phyloP scores from a whole-genome alignment of 2,113 vertebrate species.

The Lophius piscatorius region DNA sequence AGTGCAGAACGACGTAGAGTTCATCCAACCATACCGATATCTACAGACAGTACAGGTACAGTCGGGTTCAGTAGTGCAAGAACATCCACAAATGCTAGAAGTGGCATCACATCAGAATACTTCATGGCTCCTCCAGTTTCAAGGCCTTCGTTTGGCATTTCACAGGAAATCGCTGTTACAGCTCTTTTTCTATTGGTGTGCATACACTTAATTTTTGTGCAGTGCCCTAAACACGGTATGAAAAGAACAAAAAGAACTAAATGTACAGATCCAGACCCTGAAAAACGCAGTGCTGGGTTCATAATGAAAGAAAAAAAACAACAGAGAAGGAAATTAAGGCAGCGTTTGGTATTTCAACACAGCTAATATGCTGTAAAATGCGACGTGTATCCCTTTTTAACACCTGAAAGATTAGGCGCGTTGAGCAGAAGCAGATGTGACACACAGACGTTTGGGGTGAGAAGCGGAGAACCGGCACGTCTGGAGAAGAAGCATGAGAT shows the following conservation, averaged over 20 bases:
- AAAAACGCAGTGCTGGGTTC: constrained; percentile 47
- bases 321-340: constrained; percentile 80
- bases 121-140: constrained; percentile 59
- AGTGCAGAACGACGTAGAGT: constrained; percentile 62
- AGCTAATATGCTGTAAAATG: constrained; percentile 71
- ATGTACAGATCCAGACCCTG: constrained; percentile 41
- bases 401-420: constrained; percentile 78
- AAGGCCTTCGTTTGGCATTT: constrained; percentile 70
- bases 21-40: constrained; percentile 60
- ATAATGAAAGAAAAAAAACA: constrained; percentile 40
- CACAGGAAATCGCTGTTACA: constrained; percentile 55
- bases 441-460: constrained; percentile 12
- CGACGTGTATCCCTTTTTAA: constrained; percentile 69
- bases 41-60: constrained; percentile 57
- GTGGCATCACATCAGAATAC: constrained; percentile 69
- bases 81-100: constrained; percentile 65
- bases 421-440: constrained; percentile 59
- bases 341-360: constrained; percentile 80
- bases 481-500: constrained; percentile 47
- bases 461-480: constrained; percentile 48
- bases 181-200: constrained; percentile 52
- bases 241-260: constrained; percentile 39
- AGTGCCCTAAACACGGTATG: constrained; percentile 50
- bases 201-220: constrained; percentile 61
- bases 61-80: constrained; percentile 68